phyloP scores from a whole-genome alignment of 1,140 invertebrate genomes.

The Caenorhabditis tropicalis region DNA sequence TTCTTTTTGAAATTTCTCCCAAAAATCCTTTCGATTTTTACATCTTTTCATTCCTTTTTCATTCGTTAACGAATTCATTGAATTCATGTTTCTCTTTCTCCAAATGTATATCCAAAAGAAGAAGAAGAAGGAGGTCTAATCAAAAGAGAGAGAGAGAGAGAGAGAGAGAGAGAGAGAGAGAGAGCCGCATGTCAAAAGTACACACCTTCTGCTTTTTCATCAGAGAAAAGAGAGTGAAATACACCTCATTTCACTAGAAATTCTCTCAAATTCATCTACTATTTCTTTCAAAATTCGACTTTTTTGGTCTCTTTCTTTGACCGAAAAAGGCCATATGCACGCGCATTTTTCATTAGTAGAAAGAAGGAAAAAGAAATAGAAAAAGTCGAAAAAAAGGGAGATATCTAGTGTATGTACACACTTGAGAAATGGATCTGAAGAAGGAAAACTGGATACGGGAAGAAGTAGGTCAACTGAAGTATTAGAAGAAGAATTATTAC shows the following conservation, averaged over 20 bases:
- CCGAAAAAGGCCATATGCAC: not conserved
- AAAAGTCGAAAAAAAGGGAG: not conserved
- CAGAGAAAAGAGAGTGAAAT: no score
- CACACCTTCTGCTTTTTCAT: not conserved
- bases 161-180: not conserved
- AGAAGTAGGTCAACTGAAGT: not conserved
- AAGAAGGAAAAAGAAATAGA: not conserved
- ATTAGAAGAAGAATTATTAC: not conserved
- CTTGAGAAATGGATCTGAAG: no score
- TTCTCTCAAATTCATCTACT: not conserved
- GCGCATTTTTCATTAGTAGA: slow-evolving; percentile 29
- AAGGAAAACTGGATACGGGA: not conserved
- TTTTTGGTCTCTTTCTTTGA: not conserved
- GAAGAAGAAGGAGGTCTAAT: not conserved
- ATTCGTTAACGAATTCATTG: not conserved
- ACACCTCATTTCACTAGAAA: not conserved
- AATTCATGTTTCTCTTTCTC: not conserved
- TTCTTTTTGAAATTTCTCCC: no score
- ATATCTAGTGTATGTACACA: no score
- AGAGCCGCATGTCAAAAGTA: slow-evolving; percentile 3
- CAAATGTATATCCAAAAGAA: not conserved
- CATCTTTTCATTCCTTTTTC: not conserved
- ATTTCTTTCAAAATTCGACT: not conserved
- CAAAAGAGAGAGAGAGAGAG: not conserved
- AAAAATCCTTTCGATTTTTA: no score